Conservation (phyloP, 2,113 vertebrate species). For the Neofelis nebulosa region DNA sequence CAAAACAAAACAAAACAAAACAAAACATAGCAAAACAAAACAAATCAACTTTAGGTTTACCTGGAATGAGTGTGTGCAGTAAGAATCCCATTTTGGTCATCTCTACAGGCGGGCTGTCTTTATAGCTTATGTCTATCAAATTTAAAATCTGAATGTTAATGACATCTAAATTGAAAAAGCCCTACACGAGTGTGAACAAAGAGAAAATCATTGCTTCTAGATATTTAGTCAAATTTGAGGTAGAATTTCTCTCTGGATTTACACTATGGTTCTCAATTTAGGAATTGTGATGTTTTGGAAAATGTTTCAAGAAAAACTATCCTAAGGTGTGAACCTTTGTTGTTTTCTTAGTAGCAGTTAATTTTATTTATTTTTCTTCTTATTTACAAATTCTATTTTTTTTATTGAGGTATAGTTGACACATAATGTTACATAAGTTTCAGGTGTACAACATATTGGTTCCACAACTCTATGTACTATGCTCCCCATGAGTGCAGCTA, state of each 20-base stretch:
- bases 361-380: not conserved
- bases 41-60: not conserved
- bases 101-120: not conserved
- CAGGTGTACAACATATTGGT: not conserved
- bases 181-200: not conserved
- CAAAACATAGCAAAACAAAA: not conserved
- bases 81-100: not conserved
- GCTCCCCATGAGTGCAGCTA: not conserved
- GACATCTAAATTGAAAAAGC: not conserved
- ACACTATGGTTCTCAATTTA: not conserved
- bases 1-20: no score
- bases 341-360: not conserved
- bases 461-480: not conserved
- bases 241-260: not conserved
- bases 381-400: not conserved
- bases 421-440: not conserved
- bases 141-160: conserved; percentile 7
- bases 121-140: not conserved
- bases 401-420: not conserved
- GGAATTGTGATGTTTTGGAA: not conserved
- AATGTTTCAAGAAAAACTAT: not conserved
- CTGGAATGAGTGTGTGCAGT: not conserved
- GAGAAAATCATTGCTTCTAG: not conserved
- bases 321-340: not conserved
- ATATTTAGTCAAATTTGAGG: conserved; percentile 1